These are phyloP conservation scores for Eonycteris spelaea DNA, from an alignment of 2,113 vertebrate species.

Conservation along the genomic window DNA sequence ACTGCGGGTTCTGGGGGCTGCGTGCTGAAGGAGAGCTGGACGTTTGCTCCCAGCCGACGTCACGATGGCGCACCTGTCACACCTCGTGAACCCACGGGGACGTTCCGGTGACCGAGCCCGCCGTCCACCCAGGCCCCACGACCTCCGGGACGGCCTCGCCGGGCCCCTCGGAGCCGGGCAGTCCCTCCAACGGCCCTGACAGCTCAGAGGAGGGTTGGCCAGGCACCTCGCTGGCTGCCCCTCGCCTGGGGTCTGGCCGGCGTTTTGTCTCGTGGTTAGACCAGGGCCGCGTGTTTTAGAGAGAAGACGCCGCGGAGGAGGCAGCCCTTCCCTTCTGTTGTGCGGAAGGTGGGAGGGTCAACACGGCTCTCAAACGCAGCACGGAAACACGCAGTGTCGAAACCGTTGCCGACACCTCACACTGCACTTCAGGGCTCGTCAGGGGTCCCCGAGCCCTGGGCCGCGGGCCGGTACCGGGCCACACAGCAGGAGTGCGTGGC, in stretches of 20 bases:
- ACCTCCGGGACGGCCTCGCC: background rate
- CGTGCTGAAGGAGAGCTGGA: background rate
- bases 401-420: rapidly evolving
- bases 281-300: background rate
- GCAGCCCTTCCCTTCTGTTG: too few relatives aligned
- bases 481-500: too few relatives aligned
- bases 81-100: too few relatives aligned
- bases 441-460: too few relatives aligned
- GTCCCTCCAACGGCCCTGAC: background rate
- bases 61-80: rapidly evolving
- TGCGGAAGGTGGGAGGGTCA: rapidly evolving
- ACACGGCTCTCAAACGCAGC: too few relatives aligned
- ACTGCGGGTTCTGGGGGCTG: background rate
- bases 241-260: background rate
- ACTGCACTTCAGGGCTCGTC: rapidly evolving
- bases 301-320: background rate
- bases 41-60: background rate
- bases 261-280: background rate
- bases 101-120: too few relatives aligned
- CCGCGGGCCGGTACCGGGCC: too few relatives aligned
- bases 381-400: rapidly evolving
- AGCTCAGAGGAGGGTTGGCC: background rate
- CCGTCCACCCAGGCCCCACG: too few relatives aligned
- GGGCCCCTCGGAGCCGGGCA: rapidly evolving
- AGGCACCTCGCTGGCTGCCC: too few relatives aligned